phyloP scores from a whole-genome alignment of 2,113 vertebrate genomes.

The Rattus rattus region DNA sequence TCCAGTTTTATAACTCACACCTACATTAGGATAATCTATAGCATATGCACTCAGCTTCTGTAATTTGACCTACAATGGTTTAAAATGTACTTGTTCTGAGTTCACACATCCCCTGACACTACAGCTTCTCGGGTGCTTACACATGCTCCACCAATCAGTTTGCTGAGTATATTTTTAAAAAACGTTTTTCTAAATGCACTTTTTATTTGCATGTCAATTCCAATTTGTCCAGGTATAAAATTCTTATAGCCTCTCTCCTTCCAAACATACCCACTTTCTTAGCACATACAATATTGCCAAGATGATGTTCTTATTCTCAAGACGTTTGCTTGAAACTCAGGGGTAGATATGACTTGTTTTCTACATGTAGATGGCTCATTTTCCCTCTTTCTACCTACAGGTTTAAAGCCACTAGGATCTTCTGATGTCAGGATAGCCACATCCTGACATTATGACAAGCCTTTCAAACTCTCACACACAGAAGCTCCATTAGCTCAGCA shows the following conservation, averaged over 20 bases:
- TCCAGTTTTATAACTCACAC: not conserved
- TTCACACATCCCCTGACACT: not conserved
- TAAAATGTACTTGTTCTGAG: slow-evolving; percentile 20
- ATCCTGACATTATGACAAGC: not conserved
- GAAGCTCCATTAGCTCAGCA: not conserved
- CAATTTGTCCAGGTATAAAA: not conserved
- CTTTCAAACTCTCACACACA: not conserved
- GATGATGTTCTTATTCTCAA: not conserved
- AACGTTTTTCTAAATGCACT: not conserved
- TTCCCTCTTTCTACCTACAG: not conserved
- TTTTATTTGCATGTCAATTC: not conserved
- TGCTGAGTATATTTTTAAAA: not conserved
- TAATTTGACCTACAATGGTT: not conserved
- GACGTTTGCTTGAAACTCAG: not conserved
- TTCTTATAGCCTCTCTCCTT: not conserved
- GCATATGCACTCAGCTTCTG: not conserved
- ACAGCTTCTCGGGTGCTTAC: not conserved
- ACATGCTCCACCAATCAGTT: not conserved
- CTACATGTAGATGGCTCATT: not conserved
- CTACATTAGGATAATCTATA: not conserved
- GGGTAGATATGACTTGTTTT: not conserved
- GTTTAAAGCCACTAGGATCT: not conserved
- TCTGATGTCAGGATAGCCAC: not conserved
- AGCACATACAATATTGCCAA: not conserved
- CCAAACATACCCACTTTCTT: not conserved